These are phyloP conservation scores for Catocala nupta DNA, from an alignment of 2,888 invertebrate genomes.

Conservation along the genomic window DNA sequence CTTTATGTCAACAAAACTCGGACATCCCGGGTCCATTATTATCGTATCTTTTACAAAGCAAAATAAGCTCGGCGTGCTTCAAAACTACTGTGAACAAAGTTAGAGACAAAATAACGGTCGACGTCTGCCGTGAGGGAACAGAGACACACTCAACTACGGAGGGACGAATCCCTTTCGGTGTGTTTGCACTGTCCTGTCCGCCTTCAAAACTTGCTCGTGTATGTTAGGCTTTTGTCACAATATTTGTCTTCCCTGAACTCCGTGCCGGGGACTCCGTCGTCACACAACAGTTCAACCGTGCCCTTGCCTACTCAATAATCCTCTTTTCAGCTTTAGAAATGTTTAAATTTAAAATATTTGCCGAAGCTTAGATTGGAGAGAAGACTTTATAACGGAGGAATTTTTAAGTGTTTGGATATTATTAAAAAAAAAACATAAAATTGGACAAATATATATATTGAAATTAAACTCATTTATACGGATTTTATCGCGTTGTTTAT, in stretches of 20 bases:
- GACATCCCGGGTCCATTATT: constrained; percentile 32
- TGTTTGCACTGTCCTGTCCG: constrained; percentile 65
- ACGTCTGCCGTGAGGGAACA: constrained; percentile 23
- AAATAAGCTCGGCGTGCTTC: constrained; percentile 43
- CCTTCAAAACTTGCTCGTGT: constrained; percentile 65
- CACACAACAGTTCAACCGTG: constrained; percentile 57
- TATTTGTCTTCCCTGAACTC: constrained; percentile 75
- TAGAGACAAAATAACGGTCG: constrained; percentile 57
- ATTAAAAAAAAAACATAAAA: no score
- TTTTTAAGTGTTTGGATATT: no score
- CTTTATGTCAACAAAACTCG: constrained; percentile 47
- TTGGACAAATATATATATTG: no score
- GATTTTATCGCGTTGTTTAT: no score
- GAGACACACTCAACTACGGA: constrained; percentile 29
- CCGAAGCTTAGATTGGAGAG: constrained; percentile 29
- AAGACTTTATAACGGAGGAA: constrained; percentile 37
- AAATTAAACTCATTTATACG: no score
- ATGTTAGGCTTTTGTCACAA: constrained; percentile 77
- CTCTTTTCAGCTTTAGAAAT: constrained; percentile 58
- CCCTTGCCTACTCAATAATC: constrained; percentile 59
- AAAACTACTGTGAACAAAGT: constrained; percentile 57
- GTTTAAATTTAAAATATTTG: constrained; percentile 57
- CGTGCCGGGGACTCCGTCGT: constrained; percentile 56
- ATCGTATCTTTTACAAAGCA: constrained; percentile 41
- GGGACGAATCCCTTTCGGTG: constrained; percentile 50